Conservation (phyloP, 2,113 vertebrate species). For the Piprites chloris region DNA sequence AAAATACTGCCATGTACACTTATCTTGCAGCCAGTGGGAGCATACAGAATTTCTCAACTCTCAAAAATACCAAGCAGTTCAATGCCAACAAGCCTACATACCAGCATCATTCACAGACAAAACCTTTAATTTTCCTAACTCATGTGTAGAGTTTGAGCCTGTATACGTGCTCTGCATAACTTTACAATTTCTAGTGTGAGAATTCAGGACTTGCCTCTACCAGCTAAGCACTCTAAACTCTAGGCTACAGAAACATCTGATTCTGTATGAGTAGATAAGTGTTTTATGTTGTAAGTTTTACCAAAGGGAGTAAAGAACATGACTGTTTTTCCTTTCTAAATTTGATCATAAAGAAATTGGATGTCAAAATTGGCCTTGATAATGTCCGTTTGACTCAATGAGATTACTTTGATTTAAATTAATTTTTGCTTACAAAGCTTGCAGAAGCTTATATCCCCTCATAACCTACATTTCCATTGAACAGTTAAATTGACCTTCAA, state of each 20-base stretch:
- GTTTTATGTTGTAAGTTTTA: not conserved
- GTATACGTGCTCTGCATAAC: not conserved
- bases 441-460: not conserved
- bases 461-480: not conserved
- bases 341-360: not conserved
- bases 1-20: not conserved
- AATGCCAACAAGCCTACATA: not conserved
- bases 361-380: not conserved
- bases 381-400: not conserved
- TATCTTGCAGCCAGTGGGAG: not conserved
- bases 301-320: not conserved
- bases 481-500: not conserved
- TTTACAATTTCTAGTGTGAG: not conserved
- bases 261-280: not conserved
- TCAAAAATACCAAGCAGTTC: not conserved
- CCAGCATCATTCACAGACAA: not conserved
- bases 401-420: not conserved
- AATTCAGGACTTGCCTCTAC: not conserved
- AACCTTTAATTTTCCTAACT: not conserved
- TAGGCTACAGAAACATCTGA: not conserved
- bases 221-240: not conserved
- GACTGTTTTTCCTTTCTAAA: not conserved
- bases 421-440: not conserved
- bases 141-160: not conserved
- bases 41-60: not conserved